phyloP scores from a whole-genome alignment of 2,888 invertebrate genomes.

The Zootermopsis nevadensis region DNA sequence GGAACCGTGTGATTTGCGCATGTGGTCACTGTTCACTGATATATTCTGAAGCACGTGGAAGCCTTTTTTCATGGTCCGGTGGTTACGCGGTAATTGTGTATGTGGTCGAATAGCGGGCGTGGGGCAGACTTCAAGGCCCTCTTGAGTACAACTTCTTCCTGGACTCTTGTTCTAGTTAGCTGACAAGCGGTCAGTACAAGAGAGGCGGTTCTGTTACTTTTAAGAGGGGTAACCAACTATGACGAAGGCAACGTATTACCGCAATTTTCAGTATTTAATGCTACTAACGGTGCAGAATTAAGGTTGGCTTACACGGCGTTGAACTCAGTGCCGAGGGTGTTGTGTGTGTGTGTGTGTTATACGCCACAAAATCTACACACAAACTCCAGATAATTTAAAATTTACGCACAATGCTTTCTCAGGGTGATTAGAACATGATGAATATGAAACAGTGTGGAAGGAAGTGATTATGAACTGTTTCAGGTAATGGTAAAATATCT shows the following conservation, averaged over 20 bases:
- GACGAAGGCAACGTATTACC: background rate
- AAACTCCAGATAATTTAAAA: too few relatives aligned
- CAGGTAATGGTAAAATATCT: too few relatives aligned
- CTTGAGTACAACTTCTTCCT: background rate
- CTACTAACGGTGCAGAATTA: background rate
- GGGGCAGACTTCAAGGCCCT: background rate
- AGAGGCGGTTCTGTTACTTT: background rate
- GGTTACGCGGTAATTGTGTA: background rate
- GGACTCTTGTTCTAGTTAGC: background rate
- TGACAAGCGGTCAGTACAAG: background rate
- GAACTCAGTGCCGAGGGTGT: background rate
- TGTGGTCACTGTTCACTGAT: background rate
- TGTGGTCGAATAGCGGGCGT: background rate
- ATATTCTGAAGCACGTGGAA: background rate
- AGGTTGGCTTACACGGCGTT: background rate
- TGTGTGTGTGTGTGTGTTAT: too few relatives aligned
- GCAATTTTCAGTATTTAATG: slow-evolving; percentile 4
- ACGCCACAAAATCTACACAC: too few relatives aligned
- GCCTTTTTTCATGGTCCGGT: background rate
- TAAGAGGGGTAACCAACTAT: background rate
- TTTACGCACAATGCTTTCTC: too few relatives aligned
- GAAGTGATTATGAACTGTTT: too few relatives aligned
- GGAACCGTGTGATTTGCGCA: background rate
- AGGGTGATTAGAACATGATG: too few relatives aligned
- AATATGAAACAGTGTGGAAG: too few relatives aligned